Evolutionary conservation across 2,113 vertebrate genomes (phyloP).

Genomic region (Uropsilus gracilis): DNA sequence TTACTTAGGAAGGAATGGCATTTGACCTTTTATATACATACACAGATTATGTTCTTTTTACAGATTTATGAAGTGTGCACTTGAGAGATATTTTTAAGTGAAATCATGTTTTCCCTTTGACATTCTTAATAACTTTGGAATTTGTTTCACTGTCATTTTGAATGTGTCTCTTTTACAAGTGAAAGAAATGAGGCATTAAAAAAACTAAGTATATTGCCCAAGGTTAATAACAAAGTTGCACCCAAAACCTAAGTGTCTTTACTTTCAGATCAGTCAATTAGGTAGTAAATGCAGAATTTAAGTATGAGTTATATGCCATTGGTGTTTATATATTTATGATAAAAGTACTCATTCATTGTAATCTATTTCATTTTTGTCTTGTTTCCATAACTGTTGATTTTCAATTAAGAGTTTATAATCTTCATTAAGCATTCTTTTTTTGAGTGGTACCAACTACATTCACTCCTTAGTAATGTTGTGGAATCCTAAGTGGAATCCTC

Average conservation of each 20-base stretch:
- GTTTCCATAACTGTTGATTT: neutral
- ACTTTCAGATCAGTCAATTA: neutral
- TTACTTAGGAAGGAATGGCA: conserved; percentile 13
- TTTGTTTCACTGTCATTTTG: conserved; percentile 36
- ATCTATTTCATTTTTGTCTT: neutral
- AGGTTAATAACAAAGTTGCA: neutral
- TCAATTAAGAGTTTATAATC: neutral
- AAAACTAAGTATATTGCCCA: neutral
- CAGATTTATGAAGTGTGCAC: conserved; percentile 47
- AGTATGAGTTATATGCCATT: neutral
- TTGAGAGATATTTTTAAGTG: conserved; percentile 57
- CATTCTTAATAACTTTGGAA: conserved; percentile 55
- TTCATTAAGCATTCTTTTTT: neutral
- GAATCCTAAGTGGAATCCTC: neutral
- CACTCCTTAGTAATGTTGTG: neutral
- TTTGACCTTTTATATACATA: conserved; percentile 52
- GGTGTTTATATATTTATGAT: neutral
- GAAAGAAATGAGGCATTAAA: neutral
- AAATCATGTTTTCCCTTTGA: conserved; percentile 55
- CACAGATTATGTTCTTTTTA: conserved; percentile 30
- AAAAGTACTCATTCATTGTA: neutral
- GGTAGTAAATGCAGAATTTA: neutral
- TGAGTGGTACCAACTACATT: neutral
- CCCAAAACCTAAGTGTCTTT: neutral
- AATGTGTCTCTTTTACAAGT: neutral